Conservation (phyloP, 2,888 invertebrate species). For the Phengaris alcon region DNA sequence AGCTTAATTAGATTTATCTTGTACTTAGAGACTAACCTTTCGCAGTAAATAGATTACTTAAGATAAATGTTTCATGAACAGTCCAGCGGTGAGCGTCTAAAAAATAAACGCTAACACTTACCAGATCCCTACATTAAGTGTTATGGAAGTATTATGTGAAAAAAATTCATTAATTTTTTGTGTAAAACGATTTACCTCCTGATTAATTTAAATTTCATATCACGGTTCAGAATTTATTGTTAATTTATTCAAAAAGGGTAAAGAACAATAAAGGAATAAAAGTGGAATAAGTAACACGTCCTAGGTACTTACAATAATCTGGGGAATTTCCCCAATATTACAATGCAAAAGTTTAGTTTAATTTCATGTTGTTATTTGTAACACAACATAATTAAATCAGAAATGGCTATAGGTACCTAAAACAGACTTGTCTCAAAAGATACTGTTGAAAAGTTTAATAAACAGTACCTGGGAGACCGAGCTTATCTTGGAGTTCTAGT, state of each 20-base stretch:
- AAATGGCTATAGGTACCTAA: too few species aligned
- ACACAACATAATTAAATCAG: too few species aligned
- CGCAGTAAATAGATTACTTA: constrained; percentile 4
- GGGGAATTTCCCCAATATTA: not conserved
- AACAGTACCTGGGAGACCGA: too few species aligned
- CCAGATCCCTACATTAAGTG: not conserved
- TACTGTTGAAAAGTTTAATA: too few species aligned
- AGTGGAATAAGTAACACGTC: not conserved
- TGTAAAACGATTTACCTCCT: not conserved
- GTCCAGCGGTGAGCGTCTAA: not conserved
- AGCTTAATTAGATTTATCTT: not conserved
- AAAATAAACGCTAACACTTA: not conserved
- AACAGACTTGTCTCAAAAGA: too few species aligned
- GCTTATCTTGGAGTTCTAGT: too few species aligned
- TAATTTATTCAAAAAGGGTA: constrained; percentile 24
- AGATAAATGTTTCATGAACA: not conserved
- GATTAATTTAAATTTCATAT: constrained; percentile 4
- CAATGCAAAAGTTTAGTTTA: not conserved
- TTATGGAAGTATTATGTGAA: not conserved
- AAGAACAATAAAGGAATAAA: constrained; percentile 1
- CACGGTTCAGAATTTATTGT: not conserved
- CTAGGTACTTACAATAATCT: not conserved
- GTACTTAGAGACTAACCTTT: not conserved
- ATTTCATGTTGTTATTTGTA: not conserved
- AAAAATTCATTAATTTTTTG: not conserved